Conservation (phyloP, 1,140 invertebrate genomes). For the Cardiocondyla obscurior region DNA sequence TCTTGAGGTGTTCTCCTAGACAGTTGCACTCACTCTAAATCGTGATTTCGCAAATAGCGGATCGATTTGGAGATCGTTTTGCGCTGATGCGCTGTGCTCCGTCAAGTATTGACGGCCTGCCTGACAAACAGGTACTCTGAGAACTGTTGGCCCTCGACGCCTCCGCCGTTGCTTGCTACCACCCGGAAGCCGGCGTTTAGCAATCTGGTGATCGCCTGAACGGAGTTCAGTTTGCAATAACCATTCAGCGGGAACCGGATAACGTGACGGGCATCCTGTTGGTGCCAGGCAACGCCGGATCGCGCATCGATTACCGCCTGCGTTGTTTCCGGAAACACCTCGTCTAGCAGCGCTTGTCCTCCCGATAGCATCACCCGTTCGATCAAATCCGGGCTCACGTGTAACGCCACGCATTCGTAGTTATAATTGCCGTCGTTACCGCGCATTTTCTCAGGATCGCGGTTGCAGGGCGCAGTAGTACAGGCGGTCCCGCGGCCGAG, state of each 20-base stretch:
- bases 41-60: slow-evolving; percentile 63
- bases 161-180: slow-evolving; percentile 93
- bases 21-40: slow-evolving; percentile 67
- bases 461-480: slow-evolving; percentile 60
- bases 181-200: slow-evolving; percentile 93
- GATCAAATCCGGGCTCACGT: slow-evolving; percentile 94
- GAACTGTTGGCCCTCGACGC: slow-evolving; percentile 96
- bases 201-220: slow-evolving; percentile 94
- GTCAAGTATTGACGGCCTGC: slow-evolving; percentile 81
- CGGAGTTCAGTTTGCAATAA: slow-evolving; percentile 95
- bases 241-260: slow-evolving; percentile 96
- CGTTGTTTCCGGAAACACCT: slow-evolving; percentile 94
- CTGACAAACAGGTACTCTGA: slow-evolving; percentile 95
- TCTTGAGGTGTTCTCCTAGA: slow-evolving; percentile 50
- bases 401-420: slow-evolving; percentile 93
- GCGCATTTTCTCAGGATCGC: slow-evolving; percentile 72
- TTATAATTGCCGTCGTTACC: slow-evolving; percentile 78
- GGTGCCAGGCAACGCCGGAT: slow-evolving; percentile 92
- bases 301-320: slow-evolving; percentile 93
- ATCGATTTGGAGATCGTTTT: slow-evolving; percentile 68
- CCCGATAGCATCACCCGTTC: slow-evolving; percentile 94
- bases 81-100: slow-evolving; percentile 58
- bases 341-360: slow-evolving; percentile 91
- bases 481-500: slow-evolving; percentile 62
- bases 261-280: slow-evolving; percentile 92